These are phyloP conservation scores for Adelognathus sp. DNA, from an alignment of 2,888 invertebrate species.

Conservation along the genomic window DNA sequence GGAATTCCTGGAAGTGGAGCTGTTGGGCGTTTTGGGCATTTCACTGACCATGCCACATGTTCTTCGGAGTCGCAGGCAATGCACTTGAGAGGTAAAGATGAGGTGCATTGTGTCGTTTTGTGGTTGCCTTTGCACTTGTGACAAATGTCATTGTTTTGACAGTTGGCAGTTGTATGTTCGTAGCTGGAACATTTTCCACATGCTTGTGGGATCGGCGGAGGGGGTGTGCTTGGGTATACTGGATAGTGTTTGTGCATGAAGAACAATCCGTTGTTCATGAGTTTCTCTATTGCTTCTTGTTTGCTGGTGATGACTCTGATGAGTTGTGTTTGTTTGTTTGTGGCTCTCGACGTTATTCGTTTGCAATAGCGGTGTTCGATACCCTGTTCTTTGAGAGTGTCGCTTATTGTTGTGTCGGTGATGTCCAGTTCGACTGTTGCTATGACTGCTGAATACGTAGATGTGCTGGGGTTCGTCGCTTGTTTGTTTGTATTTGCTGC, in stretches of 20 bases:
- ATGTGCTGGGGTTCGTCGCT: not conserved
- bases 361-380: slow-evolving; percentile 11
- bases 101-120: not conserved
- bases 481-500: not conserved
- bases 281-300: slow-evolving; percentile 26
- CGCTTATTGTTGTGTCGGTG: slow-evolving; percentile 7
- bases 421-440: not conserved
- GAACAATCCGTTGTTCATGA: slow-evolving; percentile 7
- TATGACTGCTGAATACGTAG: not conserved
- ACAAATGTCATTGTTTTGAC: not conserved
- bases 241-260: slow-evolving; percentile 34
- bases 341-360: slow-evolving; percentile 15
- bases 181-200: not conserved
- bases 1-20: too few species aligned
- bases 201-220: not conserved
- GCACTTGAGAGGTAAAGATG: not conserved
- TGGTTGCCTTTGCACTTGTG: not conserved
- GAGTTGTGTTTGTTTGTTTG: slow-evolving; percentile 34
- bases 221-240: slow-evolving; percentile 10
- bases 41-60: not conserved
- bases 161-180: not conserved
- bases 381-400: not conserved
- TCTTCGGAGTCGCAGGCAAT: not conserved
- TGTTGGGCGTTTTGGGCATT: not conserved
- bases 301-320: slow-evolving; percentile 22